A percentile compares a stretch with the other conserved stretches of the same genome.
phyloP scores from a whole-genome alignment of 2,797 vertebrate genomes.

The Lutjanus campechanus region DNA sequence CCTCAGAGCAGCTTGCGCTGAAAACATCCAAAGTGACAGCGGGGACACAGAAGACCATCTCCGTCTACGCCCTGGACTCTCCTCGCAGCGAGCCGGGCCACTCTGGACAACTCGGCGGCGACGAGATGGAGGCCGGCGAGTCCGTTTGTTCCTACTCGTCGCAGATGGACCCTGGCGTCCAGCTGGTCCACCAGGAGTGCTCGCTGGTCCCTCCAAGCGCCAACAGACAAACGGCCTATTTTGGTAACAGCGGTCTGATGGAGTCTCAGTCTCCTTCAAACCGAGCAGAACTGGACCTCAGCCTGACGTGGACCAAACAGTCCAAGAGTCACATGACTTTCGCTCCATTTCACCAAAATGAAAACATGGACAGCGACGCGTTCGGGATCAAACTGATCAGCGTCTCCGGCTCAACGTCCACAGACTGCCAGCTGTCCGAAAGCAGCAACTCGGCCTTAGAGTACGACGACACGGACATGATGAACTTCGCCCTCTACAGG shows the following conservation, averaged over 20 bases:
- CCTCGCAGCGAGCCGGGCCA: slow-evolving; percentile 48
- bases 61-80: slow-evolving; percentile 62
- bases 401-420: slow-evolving; percentile 52
- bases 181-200: slow-evolving; percentile 58
- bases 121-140: slow-evolving; percentile 34
- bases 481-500: slow-evolving; percentile 58
- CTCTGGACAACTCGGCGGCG: slow-evolving; percentile 21
- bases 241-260: slow-evolving; percentile 8
- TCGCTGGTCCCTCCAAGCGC: slow-evolving; percentile 11
- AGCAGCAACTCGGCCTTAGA: slow-evolving; percentile 54
- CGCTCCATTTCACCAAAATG: slow-evolving; percentile 48
- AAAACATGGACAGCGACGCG: slow-evolving; percentile 39
- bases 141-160: slow-evolving; percentile 45
- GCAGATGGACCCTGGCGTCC: slow-evolving; percentile 54
- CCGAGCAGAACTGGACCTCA: slow-evolving; percentile 54
- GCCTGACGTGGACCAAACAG: slow-evolving; percentile 63
- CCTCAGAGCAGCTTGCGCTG: slow-evolving; percentile 13
- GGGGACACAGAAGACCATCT: not conserved
- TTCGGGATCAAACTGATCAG: slow-evolving; percentile 73
- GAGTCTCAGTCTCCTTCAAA: slow-evolving; percentile 26
- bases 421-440: slow-evolving; percentile 59
- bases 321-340: slow-evolving; percentile 31
- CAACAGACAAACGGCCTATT: slow-evolving; percentile 43
- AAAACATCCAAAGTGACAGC: not conserved
- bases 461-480: slow-evolving; percentile 49